Base-by-base conservation (phyloP, 2,113 vertebrate genomes). In the Heterotis niloticus region DNA sequence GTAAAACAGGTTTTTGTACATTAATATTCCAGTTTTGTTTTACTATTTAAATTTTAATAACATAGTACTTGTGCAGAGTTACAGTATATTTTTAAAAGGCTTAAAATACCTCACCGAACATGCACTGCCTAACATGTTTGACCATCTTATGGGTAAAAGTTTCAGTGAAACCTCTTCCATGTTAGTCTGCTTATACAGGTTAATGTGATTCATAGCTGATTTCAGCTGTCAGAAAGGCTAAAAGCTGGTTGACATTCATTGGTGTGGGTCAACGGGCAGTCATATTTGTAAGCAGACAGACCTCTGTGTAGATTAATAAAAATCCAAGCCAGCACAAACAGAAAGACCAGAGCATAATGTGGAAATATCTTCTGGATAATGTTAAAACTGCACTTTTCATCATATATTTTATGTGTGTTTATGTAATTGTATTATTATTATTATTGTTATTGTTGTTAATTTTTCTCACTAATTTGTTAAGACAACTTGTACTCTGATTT, bases 221-320 rank as follows among this genome's bases (percentile, higher is more conserved):
- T 54, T 10, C 18, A 20, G 20, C 18, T 44, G 68, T 70, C 28
- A 10, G 68, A 70, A 70, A 51, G 34, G 34, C 34, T 44, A 44
- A 44, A 44, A 44, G 34, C 34, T 44, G 51, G 44, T 72, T 52
- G 44, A 52, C 51, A 34, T 24, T 34, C 69, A 72, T 23, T 20
- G 52, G n/a, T 23, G 69, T 72, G 51, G 54, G 69, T 52, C 69
- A 34, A 54, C 51, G 14, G 69, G 69, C 34, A 71, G 44, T 71
- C 18, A 52, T 20, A 51, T 52, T 51, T 51, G 69, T 16, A 10
- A 71, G 18, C 69, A 71, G 44, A n/a, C 34, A 51, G 20, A n/a
- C 69, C 44, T 72, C 18, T 72, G 44, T 51, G 51, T 7, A 62
- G 13, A 14, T 20, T 20, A 62, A 62, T 62, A 20, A 62, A 62